Percentiles rank a stretch among this genome's conserved stretches.
Conservation (phyloP, 2,797 vertebrate species). For the Coregonus ussuriensis region DNA sequence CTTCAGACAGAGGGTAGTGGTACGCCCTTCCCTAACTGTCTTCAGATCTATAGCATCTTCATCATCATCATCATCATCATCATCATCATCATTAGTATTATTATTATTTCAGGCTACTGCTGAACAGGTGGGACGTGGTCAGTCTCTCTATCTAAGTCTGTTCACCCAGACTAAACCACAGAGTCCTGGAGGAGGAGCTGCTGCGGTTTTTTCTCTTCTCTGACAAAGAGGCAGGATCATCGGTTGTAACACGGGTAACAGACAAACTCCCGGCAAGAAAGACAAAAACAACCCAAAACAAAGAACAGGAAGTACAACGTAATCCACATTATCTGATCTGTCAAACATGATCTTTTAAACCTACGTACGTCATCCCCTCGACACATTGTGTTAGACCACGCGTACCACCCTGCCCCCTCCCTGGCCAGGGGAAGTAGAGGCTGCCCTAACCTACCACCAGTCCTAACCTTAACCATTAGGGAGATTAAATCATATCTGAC, state of each 20-base stretch:
- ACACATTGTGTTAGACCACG: constrained; percentile 22
- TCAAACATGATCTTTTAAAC: constrained; percentile 17
- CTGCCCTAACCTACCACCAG: neutral
- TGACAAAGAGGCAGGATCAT: constrained; percentile 15
- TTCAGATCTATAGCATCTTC: neutral
- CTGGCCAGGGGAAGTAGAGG: neutral
- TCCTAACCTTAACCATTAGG: neutral
- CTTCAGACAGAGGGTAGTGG: neutral
- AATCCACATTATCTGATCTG: constrained; percentile 22
- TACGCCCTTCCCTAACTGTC: neutral
- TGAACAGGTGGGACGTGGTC: neutral
- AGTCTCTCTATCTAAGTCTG: neutral
- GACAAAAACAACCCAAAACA: constrained; percentile 17
- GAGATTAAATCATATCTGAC: neutral
- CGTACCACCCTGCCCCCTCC: constrained; percentile 24
- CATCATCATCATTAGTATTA: neutral
- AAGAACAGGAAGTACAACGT: constrained; percentile 33
- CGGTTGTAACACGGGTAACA: constrained; percentile 13
- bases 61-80: neutral
- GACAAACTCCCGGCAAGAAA: constrained; percentile 7
- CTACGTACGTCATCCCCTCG: neutral
- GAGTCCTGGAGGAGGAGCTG: neutral
- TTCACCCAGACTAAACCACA: neutral
- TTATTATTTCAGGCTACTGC: neutral
- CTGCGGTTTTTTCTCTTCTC: constrained; percentile 1